Percentiles rank a stretch among this genome's conserved stretches.
phyloP scores from a whole-genome alignment of 2,113 vertebrate species.

The Strix uralensis region DNA sequence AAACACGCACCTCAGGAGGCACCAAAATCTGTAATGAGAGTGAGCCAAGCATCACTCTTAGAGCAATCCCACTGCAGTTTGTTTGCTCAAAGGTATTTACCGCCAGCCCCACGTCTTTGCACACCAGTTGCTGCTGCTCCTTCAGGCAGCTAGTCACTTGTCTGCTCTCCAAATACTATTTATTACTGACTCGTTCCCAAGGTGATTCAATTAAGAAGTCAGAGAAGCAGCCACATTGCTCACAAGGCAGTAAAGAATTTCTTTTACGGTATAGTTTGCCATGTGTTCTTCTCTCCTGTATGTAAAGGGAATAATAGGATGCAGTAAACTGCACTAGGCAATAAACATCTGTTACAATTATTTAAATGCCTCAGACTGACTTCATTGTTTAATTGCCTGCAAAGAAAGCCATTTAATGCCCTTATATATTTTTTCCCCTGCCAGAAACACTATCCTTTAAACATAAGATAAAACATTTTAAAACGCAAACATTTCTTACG shows the following conservation, averaged over 20 bases:
- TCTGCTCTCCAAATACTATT: slow-evolving; percentile 26
- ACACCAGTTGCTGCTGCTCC: slow-evolving; percentile 5
- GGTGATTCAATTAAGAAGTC: slow-evolving; percentile 53
- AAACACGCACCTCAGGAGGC: neutral
- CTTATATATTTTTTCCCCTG: neutral
- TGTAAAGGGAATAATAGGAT: slow-evolving; percentile 32
- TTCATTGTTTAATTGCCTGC: slow-evolving; percentile 60
- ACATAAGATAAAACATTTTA: slow-evolving; percentile 34
- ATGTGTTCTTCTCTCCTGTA: slow-evolving; percentile 25
- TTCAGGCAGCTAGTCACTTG: slow-evolving; percentile 9
- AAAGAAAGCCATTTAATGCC: slow-evolving; percentile 36
- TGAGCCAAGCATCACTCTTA: neutral
- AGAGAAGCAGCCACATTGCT: slow-evolving; percentile 22
- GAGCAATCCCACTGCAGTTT: neutral
- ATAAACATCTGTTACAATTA: slow-evolving; percentile 66
- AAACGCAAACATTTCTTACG: neutral
- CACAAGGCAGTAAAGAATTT: slow-evolving; percentile 46
- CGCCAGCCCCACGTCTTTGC: neutral
- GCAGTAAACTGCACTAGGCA: slow-evolving; percentile 34
- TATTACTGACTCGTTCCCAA: slow-evolving; percentile 21
- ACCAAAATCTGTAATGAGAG: neutral
- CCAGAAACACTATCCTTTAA: slow-evolving; percentile 36
- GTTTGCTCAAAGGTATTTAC: slow-evolving; percentile 14
- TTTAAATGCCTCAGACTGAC: slow-evolving; percentile 40
- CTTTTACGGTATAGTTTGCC: slow-evolving; percentile 6